Evolutionary conservation across 2,888 invertebrate species (phyloP).

Genomic region (Philhelius pedissequus): DNA sequence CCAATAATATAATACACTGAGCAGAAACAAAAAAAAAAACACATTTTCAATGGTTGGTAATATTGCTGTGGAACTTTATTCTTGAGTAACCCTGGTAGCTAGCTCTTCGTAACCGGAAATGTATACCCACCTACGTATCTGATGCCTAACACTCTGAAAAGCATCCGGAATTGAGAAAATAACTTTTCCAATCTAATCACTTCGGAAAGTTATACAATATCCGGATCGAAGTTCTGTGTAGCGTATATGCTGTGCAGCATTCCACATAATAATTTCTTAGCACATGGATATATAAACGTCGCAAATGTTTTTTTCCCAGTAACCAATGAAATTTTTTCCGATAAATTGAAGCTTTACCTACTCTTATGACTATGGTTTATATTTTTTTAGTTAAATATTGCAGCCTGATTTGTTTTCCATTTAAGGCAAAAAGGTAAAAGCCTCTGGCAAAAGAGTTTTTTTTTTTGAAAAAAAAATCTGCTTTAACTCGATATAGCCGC

Average conservation of each 20-base stretch:
- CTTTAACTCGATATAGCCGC: no score
- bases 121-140: not conserved
- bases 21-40: not conserved
- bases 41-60: not conserved
- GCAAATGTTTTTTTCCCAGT: not conserved
- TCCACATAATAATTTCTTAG: not conserved
- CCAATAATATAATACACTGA: not conserved
- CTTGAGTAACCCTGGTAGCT: not conserved
- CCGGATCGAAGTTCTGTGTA: slow-evolving; percentile 23
- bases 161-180: slow-evolving; percentile 36
- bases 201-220: slow-evolving; percentile 47
- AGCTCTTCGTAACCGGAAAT: slow-evolving; percentile 1
- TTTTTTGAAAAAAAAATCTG: no score
- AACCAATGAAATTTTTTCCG: slow-evolving; percentile 3
- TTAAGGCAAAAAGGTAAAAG: no score
- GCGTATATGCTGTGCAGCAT: slow-evolving; percentile 3
- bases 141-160: not conserved
- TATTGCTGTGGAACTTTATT: not conserved
- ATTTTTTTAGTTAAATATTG: slow-evolving; percentile 1
- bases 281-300: not conserved
- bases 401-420: no score
- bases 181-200: slow-evolving; percentile 59
- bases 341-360: not conserved
- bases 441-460: no score
- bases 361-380: not conserved